Conservation (phyloP, 2,113 vertebrate species). For the Ageneiosus marmoratus region DNA sequence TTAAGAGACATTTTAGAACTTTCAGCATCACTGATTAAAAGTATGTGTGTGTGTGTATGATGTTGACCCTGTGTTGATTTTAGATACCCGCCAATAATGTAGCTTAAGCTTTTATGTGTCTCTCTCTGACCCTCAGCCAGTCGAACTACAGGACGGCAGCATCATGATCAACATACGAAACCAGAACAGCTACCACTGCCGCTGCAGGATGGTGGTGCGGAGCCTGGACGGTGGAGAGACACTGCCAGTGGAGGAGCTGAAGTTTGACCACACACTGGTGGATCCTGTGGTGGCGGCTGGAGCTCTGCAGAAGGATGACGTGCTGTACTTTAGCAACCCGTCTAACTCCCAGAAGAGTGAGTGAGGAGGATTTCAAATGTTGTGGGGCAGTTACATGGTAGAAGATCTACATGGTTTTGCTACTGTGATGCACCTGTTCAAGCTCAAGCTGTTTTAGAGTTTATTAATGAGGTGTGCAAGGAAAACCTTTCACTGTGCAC, state of each 20-base stretch:
- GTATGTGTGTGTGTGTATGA: no score
- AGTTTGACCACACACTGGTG: conserved; percentile 79
- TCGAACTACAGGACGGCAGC: conserved; percentile 82
- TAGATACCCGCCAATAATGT: no score
- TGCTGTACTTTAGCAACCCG: conserved; percentile 87
- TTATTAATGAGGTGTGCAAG: background rate
- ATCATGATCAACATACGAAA: conserved; percentile 85
- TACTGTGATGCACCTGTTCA: background rate
- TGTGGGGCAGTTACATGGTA: background rate
- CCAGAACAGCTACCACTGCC: conserved; percentile 88
- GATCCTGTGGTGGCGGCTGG: conserved; percentile 86
- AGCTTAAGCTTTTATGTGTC: no score
- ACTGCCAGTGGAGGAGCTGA: conserved; percentile 74
- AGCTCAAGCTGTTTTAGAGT: background rate
- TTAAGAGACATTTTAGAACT: no score
- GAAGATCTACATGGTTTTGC: background rate
- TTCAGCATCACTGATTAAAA: no score
- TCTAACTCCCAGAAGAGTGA: conserved; percentile 63
- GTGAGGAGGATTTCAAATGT: background rate
- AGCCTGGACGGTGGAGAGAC: conserved; percentile 79
- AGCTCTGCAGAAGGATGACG: conserved; percentile 75
- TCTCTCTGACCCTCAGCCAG: conserved; percentile 71
- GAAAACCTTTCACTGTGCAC: background rate
- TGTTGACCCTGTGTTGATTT: no score
- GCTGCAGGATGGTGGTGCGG: conserved; percentile 80